Conservation (phyloP, 1,140 invertebrate genomes). For the Capitella teleta region DNA sequence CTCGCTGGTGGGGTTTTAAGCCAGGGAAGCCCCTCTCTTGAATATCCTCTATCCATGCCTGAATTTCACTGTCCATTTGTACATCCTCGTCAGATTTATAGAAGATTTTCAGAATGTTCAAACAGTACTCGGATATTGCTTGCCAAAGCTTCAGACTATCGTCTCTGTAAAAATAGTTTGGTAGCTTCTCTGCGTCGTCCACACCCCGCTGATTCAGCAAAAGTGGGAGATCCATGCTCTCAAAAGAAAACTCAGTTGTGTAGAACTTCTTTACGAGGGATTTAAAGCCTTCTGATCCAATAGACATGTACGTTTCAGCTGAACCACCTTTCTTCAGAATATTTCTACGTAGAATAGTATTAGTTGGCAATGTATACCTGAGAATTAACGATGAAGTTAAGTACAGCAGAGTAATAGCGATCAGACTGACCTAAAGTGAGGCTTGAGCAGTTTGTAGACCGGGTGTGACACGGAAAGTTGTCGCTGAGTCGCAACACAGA, state of each 20-base stretch:
- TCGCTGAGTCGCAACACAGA: slow-evolving; percentile 8
- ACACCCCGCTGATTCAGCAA: slow-evolving; percentile 3
- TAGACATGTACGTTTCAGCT: slow-evolving; percentile 7
- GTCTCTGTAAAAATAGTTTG: slow-evolving; percentile 9
- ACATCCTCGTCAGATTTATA: slow-evolving; percentile 7
- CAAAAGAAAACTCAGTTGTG: slow-evolving; percentile 1
- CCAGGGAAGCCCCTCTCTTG: neutral
- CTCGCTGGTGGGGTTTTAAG: neutral
- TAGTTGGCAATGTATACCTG: slow-evolving; percentile 9
- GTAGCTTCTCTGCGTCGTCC: neutral
- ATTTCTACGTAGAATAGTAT: slow-evolving; percentile 5
- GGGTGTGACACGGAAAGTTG: slow-evolving; percentile 10
- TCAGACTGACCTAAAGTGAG: slow-evolving; percentile 11
- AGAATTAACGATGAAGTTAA: no score
- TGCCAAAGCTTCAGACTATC: slow-evolving; percentile 3
- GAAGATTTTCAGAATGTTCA: slow-evolving; percentile 4
- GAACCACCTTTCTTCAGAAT: slow-evolving; percentile 7
- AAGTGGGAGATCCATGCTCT: slow-evolving; percentile 1
- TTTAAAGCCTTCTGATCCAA: slow-evolving; percentile 6
- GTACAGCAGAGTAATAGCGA: no score
- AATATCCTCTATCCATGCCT: slow-evolving; percentile 7
- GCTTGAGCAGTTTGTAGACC: slow-evolving; percentile 12
- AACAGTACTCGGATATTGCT: neutral
- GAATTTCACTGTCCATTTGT: slow-evolving; percentile 5
- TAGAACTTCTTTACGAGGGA: slow-evolving; percentile 8